Evolutionary conservation across 2,113 vertebrate genomes (phyloP).

Genomic region (Antennarius striatus): DNA sequence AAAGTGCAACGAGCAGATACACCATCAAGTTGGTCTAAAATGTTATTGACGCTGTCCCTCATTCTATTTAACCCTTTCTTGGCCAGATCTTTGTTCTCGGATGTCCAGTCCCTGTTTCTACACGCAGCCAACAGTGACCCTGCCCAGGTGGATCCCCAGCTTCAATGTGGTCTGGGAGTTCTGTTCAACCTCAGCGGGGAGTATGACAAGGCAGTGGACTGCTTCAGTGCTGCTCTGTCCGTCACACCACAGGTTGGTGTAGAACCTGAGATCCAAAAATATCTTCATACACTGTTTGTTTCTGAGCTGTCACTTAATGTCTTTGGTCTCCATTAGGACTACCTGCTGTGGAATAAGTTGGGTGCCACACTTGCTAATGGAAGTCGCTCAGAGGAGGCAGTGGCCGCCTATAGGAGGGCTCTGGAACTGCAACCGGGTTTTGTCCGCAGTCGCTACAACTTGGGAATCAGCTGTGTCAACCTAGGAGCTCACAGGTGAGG

Average conservation of each 20-base stretch:
- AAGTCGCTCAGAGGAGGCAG: constrained; percentile 94
- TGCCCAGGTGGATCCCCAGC: constrained; percentile 88
- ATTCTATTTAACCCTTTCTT: not conserved
- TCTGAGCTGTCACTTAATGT: not conserved
- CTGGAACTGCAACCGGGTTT: constrained; percentile 96
- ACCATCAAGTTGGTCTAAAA: not conserved
- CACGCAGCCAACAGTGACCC: constrained; percentile 88
- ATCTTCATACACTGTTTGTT: not conserved
- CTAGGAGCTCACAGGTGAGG: constrained; percentile 93
- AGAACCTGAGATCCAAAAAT: not conserved
- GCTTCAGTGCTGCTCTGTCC: constrained; percentile 92
- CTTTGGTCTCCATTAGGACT: constrained; percentile 81
- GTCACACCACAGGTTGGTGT: constrained; percentile 88
- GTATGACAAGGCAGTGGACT: constrained; percentile 97
- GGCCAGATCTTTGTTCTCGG: constrained; percentile 87
- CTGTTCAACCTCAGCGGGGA: constrained; percentile 98
- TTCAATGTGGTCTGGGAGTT: constrained; percentile 96
- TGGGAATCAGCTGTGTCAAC: constrained; percentile 98
- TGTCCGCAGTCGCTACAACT: constrained; percentile 94
- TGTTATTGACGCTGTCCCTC: not conserved
- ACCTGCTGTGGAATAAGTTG: constrained; percentile 96
- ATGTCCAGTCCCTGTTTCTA: constrained; percentile 93
- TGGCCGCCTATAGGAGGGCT: constrained; percentile 91
- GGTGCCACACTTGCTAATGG: constrained; percentile 96
- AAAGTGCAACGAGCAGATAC: not conserved